Percentiles rank a stretch among this genome's conserved stretches.
phyloP scores from a whole-genome alignment of 1,140 invertebrate genomes.

The Neodiprion virginianus region DNA sequence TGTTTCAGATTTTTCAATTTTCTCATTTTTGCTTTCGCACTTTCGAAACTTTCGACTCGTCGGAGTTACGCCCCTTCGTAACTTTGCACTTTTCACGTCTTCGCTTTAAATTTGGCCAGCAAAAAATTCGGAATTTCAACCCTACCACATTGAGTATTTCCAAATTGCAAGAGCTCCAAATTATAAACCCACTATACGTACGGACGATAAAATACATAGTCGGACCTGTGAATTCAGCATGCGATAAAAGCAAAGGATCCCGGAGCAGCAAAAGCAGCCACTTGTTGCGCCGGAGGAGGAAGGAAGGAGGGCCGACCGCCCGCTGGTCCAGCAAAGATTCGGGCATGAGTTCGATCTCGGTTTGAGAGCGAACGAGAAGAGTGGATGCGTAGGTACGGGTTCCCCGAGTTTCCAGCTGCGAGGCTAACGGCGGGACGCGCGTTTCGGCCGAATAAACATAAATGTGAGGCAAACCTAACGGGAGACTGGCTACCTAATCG shows the following conservation, averaged over 20 bases:
- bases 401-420: background rate
- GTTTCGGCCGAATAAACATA: background rate
- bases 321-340: background rate
- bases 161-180: no score
- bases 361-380: background rate
- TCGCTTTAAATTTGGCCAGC: no score
- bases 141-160: no score
- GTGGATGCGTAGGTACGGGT: background rate
- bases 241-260: background rate
- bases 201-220: no score
- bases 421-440: background rate
- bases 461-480: background rate
- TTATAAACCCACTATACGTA: no score
- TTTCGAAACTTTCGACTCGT: no score
- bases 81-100: no score
- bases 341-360: background rate
- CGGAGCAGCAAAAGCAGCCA: background rate
- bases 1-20: no score
- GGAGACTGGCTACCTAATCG: conserved; percentile 6
- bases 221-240: background rate
- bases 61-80: no score
- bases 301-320: background rate
- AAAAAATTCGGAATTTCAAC: no score
- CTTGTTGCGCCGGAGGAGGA: conserved; percentile 1
- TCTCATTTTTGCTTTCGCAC: no score